Evolutionary conservation across 2,797 vertebrate species (phyloP).

Genomic region (Acomys russatus): DNA sequence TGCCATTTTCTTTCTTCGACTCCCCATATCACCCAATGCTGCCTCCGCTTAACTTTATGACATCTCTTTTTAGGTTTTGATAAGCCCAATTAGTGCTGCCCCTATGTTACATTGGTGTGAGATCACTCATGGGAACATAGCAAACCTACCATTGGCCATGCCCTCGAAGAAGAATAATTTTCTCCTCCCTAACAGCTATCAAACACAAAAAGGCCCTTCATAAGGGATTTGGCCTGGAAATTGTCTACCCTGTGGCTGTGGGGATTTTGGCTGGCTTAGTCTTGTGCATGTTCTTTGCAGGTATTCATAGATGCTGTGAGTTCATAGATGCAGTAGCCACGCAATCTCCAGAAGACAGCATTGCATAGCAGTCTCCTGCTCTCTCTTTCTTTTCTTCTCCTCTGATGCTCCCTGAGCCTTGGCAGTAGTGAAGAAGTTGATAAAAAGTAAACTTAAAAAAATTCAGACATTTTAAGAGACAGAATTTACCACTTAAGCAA

Average conservation of each 20-base stretch:
- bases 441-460: background rate
- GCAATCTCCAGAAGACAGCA: background rate
- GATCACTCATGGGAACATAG: background rate
- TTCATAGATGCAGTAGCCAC: background rate
- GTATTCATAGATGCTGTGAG: too few species aligned
- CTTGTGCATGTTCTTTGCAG: background rate
- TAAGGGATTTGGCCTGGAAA: background rate
- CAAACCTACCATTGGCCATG: background rate
- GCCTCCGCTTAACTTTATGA: background rate
- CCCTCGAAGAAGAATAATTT: background rate
- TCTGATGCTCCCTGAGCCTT: background rate
- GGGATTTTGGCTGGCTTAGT: background rate
- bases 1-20: background rate
- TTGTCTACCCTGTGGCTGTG: background rate
- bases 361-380: fast-evolving
- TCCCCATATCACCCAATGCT: background rate
- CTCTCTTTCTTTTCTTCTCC: background rate
- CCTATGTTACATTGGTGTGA: background rate
- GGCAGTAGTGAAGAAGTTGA: background rate
- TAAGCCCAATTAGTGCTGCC: background rate
- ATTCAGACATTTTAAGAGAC: background rate
- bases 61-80: background rate
- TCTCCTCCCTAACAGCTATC: background rate
- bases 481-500: background rate
- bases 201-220: background rate